phyloP scores from a whole-genome alignment of 2,113 vertebrate genomes.

The Lamprotornis superbus region DNA sequence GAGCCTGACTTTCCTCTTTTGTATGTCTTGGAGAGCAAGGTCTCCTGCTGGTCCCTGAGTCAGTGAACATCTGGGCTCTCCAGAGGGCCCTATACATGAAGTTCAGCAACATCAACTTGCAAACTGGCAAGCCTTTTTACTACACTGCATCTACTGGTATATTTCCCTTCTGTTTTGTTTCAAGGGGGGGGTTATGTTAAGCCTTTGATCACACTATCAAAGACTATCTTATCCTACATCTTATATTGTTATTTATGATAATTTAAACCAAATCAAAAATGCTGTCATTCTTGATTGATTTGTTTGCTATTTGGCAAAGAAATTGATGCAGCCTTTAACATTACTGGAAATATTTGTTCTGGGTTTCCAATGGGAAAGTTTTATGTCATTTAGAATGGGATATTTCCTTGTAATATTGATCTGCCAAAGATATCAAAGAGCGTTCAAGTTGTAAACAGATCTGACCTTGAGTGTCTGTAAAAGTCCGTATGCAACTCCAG shows the following conservation, averaged over 20 bases:
- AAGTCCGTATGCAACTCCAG: neutral
- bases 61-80: neutral
- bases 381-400: neutral
- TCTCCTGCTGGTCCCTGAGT: neutral
- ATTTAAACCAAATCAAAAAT: neutral
- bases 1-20: neutral
- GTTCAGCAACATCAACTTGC: neutral
- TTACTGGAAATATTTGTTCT: neutral
- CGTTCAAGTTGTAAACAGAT: neutral
- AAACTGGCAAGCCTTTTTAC: neutral
- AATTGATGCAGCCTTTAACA: neutral
- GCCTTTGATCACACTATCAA: neutral
- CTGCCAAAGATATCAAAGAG: neutral
- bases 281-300: neutral
- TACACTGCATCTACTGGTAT: neutral
- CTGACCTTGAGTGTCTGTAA: neutral
- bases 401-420: neutral
- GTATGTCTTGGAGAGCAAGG: neutral
- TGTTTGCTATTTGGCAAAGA: neutral
- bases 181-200: neutral
- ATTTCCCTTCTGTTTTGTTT: neutral
- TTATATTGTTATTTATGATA: neutral
- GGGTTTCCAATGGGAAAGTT: neutral
- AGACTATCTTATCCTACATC: neutral
- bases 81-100: neutral